These are phyloP conservation scores for Hipparchia sbordonii DNA, from an alignment of 2,888 invertebrate species.

Conservation along the genomic window DNA sequence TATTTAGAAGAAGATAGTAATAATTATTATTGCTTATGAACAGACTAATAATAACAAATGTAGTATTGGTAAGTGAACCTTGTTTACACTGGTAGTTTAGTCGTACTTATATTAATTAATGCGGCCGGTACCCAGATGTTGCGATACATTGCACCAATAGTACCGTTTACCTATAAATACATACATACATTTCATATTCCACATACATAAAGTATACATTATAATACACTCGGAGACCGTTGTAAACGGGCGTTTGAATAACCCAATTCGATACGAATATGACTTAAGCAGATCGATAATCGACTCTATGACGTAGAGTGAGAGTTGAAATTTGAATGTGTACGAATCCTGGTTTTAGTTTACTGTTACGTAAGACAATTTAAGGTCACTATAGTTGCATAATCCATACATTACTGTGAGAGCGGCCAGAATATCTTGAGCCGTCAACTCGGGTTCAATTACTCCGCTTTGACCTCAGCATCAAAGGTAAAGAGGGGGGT, in stretches of 20 bases:
- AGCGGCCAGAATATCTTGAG: conserved; percentile 54
- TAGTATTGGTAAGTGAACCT: conserved; percentile 9
- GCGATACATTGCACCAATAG: conserved; percentile 36
- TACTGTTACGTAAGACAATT: conserved; percentile 70
- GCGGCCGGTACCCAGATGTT: conserved; percentile 27
- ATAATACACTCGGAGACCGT: conserved; percentile 49
- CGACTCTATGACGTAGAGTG: not conserved
- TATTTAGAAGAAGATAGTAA: too few relatives aligned
- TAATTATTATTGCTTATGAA: too few relatives aligned
- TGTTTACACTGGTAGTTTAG: not conserved
- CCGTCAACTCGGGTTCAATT: conserved; percentile 48
- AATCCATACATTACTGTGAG: conserved; percentile 58
- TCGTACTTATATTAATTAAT: conserved; percentile 25
- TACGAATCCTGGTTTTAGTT: conserved; percentile 54
- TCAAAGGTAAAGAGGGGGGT: conserved; percentile 39
- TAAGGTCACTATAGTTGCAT: conserved; percentile 75
- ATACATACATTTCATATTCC: conserved; percentile 46
- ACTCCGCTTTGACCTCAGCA: conserved; percentile 38
- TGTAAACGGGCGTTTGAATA: conserved; percentile 53
- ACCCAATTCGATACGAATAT: conserved; percentile 58
- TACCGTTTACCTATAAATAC: conserved; percentile 40
- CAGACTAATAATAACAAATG: not conserved
- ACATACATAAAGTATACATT: conserved; percentile 40
- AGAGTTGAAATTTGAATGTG: conserved; percentile 44
- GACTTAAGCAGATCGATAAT: conserved; percentile 35